Conservation (phyloP, 1,140 invertebrate species). For the Diploscapter pachys region DNA sequence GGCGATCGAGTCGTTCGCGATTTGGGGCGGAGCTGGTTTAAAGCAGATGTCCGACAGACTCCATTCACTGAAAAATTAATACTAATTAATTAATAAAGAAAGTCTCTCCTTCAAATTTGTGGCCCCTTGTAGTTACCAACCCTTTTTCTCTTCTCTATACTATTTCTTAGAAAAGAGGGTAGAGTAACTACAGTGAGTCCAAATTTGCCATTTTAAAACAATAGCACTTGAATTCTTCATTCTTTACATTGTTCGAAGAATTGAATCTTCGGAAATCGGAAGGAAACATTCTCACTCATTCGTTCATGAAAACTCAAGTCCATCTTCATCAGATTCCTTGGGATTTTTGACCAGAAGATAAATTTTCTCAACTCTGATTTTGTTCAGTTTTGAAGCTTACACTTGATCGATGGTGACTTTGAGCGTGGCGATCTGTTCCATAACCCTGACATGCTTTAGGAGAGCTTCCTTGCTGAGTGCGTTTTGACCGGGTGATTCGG, state of each 20-base stretch:
- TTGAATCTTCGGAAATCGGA: no score
- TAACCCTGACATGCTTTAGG: constrained; percentile 52
- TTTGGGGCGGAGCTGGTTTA: constrained; percentile 52
- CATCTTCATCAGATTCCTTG: no score
- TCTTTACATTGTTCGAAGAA: no score
- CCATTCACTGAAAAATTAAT: constrained; percentile 49
- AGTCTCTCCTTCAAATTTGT: neutral
- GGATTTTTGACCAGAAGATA: no score
- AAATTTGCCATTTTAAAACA: no score
- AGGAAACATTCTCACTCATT: no score
- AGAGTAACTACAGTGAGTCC: no score
- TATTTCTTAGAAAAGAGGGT: no score
- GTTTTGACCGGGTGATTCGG: constrained; percentile 47
- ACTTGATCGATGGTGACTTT: constrained; percentile 56
- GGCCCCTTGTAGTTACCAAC: no score
- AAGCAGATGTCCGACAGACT: constrained; percentile 55
- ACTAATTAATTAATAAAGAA: neutral
- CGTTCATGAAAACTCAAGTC: constrained; percentile 13
- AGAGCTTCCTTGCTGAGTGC: constrained; percentile 46
- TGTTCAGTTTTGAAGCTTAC: constrained; percentile 30
- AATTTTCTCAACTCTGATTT: neutral
- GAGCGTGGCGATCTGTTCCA: constrained; percentile 55
- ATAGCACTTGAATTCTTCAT: no score
- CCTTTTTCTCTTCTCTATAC: no score
- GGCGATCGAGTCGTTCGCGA: constrained; percentile 39